phyloP scores from a whole-genome alignment of 2,888 invertebrate species.

The Pterostichus madidus region DNA sequence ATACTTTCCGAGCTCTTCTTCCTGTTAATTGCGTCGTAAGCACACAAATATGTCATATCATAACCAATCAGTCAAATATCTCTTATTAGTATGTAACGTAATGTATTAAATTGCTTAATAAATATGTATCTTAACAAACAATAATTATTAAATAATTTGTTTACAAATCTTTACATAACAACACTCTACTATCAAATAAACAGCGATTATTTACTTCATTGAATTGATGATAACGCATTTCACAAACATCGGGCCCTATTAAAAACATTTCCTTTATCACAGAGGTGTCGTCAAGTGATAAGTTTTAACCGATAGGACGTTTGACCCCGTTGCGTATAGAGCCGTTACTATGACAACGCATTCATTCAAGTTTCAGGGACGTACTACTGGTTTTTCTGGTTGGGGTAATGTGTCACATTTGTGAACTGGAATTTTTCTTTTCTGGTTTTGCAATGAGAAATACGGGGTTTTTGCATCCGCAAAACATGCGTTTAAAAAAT shows the following conservation, averaged over 20 bases:
- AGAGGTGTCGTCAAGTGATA: constrained; percentile 33
- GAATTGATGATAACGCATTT: neutral
- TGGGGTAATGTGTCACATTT: neutral
- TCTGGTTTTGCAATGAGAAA: neutral
- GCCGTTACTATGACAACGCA: neutral
- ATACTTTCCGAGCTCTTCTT: too few relatives aligned
- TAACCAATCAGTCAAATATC: too few relatives aligned
- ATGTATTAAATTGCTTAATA: neutral
- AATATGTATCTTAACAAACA: neutral
- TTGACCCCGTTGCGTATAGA: constrained; percentile 16
- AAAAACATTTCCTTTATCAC: constrained; percentile 18
- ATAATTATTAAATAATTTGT: constrained; percentile 29
- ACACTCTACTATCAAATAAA: neutral
- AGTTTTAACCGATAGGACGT: constrained; percentile 20
- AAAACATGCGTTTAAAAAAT: neutral
- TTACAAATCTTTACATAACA: constrained; percentile 5
- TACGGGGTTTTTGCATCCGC: neutral
- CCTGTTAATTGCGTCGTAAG: too few relatives aligned
- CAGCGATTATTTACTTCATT: constrained; percentile 1
- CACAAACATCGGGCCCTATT: neutral
- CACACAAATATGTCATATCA: too few relatives aligned
- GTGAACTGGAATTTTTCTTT: too few relatives aligned
- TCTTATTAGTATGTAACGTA: neutral
- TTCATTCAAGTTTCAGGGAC: neutral
- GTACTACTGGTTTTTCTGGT: constrained; percentile 11